These are phyloP conservation scores for Acanthurus tractus DNA, from an alignment of 2,797 vertebrate species.

Conservation along the genomic window DNA sequence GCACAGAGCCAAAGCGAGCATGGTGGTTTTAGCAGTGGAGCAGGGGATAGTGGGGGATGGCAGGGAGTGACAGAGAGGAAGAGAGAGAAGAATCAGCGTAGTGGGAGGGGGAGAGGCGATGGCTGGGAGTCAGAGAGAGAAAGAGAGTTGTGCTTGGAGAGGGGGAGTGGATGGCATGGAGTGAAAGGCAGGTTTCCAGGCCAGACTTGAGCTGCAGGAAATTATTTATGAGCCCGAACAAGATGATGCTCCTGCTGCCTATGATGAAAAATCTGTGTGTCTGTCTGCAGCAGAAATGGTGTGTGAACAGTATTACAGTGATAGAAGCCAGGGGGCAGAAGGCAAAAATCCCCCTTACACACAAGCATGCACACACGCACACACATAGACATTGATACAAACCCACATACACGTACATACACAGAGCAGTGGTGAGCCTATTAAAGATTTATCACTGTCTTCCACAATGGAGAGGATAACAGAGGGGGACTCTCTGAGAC, in stretches of 20 bases:
- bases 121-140: slow-evolving; percentile 63
- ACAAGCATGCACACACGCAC: slow-evolving; percentile 38
- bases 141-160: slow-evolving; percentile 71
- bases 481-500: slow-evolving; percentile 60
- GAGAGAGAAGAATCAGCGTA: slow-evolving; percentile 61
- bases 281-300: slow-evolving; percentile 49
- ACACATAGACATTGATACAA: slow-evolving; percentile 22
- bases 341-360: slow-evolving; percentile 64
- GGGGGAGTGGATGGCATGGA: slow-evolving; percentile 74
- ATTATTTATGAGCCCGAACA: slow-evolving; percentile 85
- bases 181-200: slow-evolving; percentile 85
- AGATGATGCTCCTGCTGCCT: slow-evolving; percentile 80
- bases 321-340: slow-evolving; percentile 76
- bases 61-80: slow-evolving; percentile 67
- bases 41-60: slow-evolving; percentile 53
- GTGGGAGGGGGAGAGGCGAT: slow-evolving; percentile 61
- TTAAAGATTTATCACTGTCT: slow-evolving; percentile 80
- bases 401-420: slow-evolving; percentile 29
- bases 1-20: slow-evolving; percentile 58
- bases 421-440: slow-evolving; percentile 54
- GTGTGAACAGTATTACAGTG: slow-evolving; percentile 74
- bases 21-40: slow-evolving; percentile 57
- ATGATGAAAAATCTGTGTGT: slow-evolving; percentile 74
- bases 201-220: slow-evolving; percentile 85
- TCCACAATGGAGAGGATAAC: slow-evolving; percentile 72